Conservation (phyloP, 2,888 invertebrate genomes). For the Hirtodrosophila alboralis region DNA sequence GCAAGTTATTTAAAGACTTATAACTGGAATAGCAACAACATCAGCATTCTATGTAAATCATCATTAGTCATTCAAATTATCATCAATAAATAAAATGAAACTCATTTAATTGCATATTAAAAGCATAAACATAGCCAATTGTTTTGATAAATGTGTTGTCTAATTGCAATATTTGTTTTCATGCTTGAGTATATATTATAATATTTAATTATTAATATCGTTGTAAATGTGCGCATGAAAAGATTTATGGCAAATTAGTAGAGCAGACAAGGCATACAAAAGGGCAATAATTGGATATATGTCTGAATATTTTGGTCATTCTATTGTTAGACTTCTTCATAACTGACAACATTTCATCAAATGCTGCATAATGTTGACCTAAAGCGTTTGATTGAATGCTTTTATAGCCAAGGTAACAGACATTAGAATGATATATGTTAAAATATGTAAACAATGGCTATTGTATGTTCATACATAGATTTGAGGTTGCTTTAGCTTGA, state of each 20-base stretch:
- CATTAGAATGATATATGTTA: not conserved
- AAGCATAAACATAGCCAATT: conserved; percentile 7
- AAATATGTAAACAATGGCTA: too few relatives aligned
- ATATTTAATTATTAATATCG: too few relatives aligned
- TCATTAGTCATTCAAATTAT: conserved; percentile 51
- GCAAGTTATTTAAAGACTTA: conserved; percentile 23
- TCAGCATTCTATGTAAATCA: conserved; percentile 20
- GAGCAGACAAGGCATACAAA: conserved; percentile 9
- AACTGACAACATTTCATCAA: conserved; percentile 9
- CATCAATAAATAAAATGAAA: conserved; percentile 49
- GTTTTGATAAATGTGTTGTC: conserved; percentile 22
- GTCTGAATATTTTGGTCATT: conserved; percentile 5
- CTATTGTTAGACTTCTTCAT: not conserved
- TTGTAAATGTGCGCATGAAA: too few relatives aligned
- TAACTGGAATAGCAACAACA: conserved; percentile 11
- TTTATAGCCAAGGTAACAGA: too few relatives aligned
- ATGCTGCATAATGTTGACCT: conserved; percentile 8
- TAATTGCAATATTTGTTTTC: conserved; percentile 26
- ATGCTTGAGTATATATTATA: conserved; percentile 1
- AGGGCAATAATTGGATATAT: conserved; percentile 2
- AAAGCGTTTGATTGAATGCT: not conserved
- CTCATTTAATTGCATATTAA: conserved; percentile 35
- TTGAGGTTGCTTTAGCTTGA: too few relatives aligned
- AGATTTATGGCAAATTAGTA: conserved; percentile 32
- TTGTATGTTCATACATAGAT: too few relatives aligned